Evolutionary conservation across 2,888 invertebrate species (phyloP).

Genomic region (Alsophila aescularia): DNA sequence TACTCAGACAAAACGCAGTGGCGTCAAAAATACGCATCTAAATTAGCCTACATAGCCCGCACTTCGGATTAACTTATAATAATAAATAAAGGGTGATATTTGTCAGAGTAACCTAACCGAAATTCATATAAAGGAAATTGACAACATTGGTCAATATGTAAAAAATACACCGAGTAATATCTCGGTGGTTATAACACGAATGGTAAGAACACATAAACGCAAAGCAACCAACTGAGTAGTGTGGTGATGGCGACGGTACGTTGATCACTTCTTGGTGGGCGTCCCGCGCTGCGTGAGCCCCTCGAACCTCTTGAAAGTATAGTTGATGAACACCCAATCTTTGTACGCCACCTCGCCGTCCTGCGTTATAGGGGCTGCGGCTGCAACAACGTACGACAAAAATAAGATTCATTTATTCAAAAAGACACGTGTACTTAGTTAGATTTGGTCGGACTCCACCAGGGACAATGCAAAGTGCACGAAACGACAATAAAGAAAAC

Average conservation of each 20-base stretch:
- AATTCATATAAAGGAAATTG: no score
- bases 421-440: no score
- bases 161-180: neutral
- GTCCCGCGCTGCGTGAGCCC: constrained; percentile 96
- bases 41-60: no score
- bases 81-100: no score
- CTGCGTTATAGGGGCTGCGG: constrained; percentile 94
- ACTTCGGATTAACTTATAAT: no score
- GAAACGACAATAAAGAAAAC: no score
- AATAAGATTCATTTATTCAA: neutral
- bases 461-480: no score
- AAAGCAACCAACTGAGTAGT: constrained; percentile 4
- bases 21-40: no score
- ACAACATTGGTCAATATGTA: no score
- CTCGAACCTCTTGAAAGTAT: constrained; percentile 99
- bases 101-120: no score
- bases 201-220: constrained; percentile 3
- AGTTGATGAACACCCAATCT: constrained; percentile 99
- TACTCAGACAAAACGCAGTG: no score
- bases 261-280: constrained; percentile 89
- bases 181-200: neutral
- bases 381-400: constrained; percentile 66
- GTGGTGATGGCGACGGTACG: neutral
- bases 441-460: no score
- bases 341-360: constrained; percentile 97